Percentiles rank a stretch among this genome's conserved stretches.
Evolutionary conservation across 2,888 invertebrate genomes (phyloP).

Genomic region (Sesia apiformis): DNA sequence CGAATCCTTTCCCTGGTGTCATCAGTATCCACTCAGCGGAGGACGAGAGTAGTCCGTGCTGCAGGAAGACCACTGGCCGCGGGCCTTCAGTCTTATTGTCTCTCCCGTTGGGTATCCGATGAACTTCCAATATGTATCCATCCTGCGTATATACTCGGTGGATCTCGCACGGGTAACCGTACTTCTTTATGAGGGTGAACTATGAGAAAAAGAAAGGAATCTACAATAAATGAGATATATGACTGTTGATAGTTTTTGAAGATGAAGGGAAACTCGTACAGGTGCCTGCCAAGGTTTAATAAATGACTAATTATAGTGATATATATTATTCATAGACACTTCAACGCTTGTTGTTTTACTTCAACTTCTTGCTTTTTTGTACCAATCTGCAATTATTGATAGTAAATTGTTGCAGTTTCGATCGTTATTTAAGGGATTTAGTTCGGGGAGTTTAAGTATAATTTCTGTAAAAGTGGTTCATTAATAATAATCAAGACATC

Average conservation of each 20-base stretch:
- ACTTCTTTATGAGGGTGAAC: conserved; percentile 56
- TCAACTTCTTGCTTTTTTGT: too few relatives aligned
- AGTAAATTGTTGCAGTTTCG: too few relatives aligned
- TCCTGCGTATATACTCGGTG: conserved; percentile 84
- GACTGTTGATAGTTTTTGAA: too few relatives aligned
- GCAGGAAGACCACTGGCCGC: conserved; percentile 78
- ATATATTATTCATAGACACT: neutral
- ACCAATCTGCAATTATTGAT: too few relatives aligned
- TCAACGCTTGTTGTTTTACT: too few relatives aligned
- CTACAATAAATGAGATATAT: neutral
- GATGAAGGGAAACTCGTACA: too few relatives aligned
- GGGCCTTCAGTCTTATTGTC: conserved; percentile 17
- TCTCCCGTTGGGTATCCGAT: conserved; percentile 81
- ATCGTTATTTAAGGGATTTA: too few relatives aligned
- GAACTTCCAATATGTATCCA: conserved; percentile 86
- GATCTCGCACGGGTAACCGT: conserved; percentile 82
- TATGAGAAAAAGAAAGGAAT: conserved; percentile 13
- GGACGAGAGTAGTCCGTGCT: conserved; percentile 87
- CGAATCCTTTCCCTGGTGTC: conserved; percentile 76
- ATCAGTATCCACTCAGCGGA: conserved; percentile 87
- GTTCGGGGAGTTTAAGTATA: too few relatives aligned
- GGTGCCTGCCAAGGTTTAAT: neutral
- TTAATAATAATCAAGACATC: too few relatives aligned
- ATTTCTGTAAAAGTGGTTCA: too few relatives aligned
- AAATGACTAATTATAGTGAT: neutral